Evolutionary conservation across 2,888 invertebrate genomes (phyloP).

Genomic region (Arenicola marina): DNA sequence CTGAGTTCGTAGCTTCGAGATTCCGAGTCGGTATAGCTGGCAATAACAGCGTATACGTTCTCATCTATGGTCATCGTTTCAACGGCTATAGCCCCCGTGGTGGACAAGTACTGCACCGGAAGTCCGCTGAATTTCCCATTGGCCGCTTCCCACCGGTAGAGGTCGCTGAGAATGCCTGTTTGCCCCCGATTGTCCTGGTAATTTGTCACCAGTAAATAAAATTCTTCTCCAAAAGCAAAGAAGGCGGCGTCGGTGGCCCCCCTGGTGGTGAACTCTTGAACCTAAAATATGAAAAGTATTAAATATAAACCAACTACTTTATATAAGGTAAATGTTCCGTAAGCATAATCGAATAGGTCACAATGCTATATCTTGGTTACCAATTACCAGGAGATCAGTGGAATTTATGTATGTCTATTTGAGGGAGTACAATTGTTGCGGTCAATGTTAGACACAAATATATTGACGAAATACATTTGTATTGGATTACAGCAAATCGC

Average conservation of each 20-base stretch:
- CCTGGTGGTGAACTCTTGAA: constrained; percentile 47
- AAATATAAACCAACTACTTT: not conserved
- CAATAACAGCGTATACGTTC: constrained; percentile 44
- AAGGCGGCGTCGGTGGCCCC: constrained; percentile 48
- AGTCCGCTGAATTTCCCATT: constrained; percentile 36
- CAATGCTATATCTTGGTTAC: no score
- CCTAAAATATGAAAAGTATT: constrained; percentile 31
- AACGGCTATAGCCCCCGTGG: constrained; percentile 45
- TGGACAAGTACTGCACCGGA: constrained; percentile 42
- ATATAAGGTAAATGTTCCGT: not conserved
- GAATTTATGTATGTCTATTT: no score
- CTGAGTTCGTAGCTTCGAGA: constrained; percentile 35
- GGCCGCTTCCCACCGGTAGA: constrained; percentile 48
- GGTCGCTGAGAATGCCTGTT: constrained; percentile 40
- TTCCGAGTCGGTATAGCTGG: constrained; percentile 46
- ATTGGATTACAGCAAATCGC: no score
- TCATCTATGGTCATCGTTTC: constrained; percentile 39
- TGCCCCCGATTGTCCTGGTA: constrained; percentile 43
- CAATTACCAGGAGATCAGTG: no score
- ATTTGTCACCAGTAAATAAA: constrained; percentile 48
- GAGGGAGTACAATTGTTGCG: no score
- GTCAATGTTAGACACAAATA: no score
- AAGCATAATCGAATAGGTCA: no score
- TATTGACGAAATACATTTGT: no score
- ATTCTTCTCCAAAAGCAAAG: constrained; percentile 35